Evolutionary conservation across 1,140 invertebrate genomes (phyloP).

Genomic region (Nasonia longicornis): DNA sequence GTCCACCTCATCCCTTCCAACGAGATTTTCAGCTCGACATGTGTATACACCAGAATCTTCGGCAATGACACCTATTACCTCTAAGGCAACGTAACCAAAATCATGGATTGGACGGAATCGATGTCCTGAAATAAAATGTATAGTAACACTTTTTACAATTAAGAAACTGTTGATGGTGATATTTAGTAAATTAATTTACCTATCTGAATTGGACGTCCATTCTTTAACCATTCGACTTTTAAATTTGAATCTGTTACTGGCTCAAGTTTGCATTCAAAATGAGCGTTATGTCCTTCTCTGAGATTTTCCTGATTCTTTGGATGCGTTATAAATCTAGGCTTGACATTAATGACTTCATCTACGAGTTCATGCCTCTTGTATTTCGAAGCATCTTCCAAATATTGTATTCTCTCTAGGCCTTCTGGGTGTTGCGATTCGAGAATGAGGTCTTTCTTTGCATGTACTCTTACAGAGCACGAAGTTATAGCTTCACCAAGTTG

Average conservation of each 20-base stretch:
- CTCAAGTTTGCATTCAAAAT: constrained; percentile 97
- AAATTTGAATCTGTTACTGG: constrained; percentile 95
- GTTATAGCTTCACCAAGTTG: constrained; percentile 95
- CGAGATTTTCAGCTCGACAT: constrained; percentile 89
- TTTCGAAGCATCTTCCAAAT: constrained; percentile 87
- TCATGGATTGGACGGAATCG: constrained; percentile 95
- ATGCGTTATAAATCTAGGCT: constrained; percentile 86
- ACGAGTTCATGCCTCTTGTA: constrained; percentile 86
- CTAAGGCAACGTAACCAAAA: constrained; percentile 94
- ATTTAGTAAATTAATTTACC: constrained; percentile 62
- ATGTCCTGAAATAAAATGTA: constrained; percentile 72
- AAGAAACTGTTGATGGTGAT: background rate
- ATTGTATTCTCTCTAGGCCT: constrained; percentile 90
- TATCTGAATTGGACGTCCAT: constrained; percentile 88
- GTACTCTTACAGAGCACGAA: constrained; percentile 87
- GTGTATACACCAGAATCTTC: constrained; percentile 96
- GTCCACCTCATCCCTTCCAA: constrained; percentile 87
- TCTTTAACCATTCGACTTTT: constrained; percentile 95
- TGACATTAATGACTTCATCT: constrained; percentile 86
- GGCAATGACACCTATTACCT: constrained; percentile 90
- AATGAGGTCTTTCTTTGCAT: constrained; percentile 88
- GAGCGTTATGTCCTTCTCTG: constrained; percentile 91
- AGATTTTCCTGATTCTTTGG: constrained; percentile 88
- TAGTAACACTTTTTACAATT: background rate
- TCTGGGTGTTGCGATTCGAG: constrained; percentile 88